Evolutionary conservation across 2,113 vertebrate species (phyloP).

Genomic region (Grallaria varia): DNA sequence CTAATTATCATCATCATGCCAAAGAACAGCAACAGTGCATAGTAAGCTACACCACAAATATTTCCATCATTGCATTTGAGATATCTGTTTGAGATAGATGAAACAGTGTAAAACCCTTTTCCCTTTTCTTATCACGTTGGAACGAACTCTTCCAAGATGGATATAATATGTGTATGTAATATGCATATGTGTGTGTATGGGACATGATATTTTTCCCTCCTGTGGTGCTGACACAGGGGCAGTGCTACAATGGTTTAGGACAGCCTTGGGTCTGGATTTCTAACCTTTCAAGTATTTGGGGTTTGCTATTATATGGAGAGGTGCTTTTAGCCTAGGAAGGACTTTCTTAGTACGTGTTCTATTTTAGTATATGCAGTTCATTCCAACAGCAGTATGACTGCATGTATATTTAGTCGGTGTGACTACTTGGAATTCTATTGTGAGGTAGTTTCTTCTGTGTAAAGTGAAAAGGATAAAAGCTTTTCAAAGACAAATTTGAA

Average conservation of each 20-base stretch:
- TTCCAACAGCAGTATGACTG: background rate
- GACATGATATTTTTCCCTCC: background rate
- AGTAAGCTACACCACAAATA: background rate
- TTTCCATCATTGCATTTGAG: background rate
- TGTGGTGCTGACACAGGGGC: background rate
- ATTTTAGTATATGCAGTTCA: background rate
- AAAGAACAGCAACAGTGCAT: background rate
- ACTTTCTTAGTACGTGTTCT: background rate
- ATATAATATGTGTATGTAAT: background rate
- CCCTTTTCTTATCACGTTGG: background rate
- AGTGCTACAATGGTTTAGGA: background rate
- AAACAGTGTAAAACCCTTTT: background rate
- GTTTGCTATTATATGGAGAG: background rate
- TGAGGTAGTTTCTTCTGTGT: background rate
- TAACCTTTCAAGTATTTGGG: background rate
- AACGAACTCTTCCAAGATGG: background rate
- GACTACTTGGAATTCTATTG: background rate
- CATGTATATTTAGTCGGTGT: rapidly evolving
- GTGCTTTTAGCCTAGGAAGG: background rate
- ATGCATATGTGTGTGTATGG: background rate
- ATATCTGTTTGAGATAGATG: background rate
- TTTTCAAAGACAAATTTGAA: background rate
- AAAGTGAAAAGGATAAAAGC: background rate
- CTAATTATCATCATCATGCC: background rate
- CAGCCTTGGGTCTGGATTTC: background rate